Evolutionary conservation across 2,888 invertebrate species (phyloP).

Genomic region (Agriopis leucophaearia): DNA sequence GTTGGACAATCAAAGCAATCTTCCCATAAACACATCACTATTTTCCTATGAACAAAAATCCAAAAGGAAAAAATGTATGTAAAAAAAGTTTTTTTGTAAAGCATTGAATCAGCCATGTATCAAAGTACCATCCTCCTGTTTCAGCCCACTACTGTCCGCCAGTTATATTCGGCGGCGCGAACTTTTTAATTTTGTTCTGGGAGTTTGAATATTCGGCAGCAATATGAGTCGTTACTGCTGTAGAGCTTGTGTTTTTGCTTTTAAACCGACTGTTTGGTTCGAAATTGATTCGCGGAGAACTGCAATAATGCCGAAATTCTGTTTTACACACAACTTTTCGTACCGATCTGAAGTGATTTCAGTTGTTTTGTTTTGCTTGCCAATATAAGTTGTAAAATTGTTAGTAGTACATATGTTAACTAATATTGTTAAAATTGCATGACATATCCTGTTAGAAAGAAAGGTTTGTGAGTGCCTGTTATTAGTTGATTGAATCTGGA

Average conservation of each 20-base stretch:
- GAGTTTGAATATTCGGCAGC: slow-evolving; percentile 51
- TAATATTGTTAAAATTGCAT: too few relatives aligned
- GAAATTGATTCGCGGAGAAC: slow-evolving; percentile 39
- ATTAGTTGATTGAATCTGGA: too few relatives aligned
- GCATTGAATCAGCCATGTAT: neutral
- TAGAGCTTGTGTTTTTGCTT: slow-evolving; percentile 38
- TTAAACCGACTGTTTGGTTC: slow-evolving; percentile 36
- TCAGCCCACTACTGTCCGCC: slow-evolving; percentile 25
- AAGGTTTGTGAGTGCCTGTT: too few relatives aligned
- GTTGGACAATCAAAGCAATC: too few relatives aligned
- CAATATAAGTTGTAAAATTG: neutral
- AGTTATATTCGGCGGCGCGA: slow-evolving; percentile 56
- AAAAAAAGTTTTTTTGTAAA: neutral
- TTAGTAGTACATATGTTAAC: neutral
- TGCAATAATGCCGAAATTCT: slow-evolving; percentile 15
- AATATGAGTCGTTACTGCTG: slow-evolving; percentile 56
- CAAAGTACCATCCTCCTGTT: neutral
- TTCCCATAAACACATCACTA: too few relatives aligned
- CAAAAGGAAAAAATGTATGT: neutral
- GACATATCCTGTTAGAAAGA: too few relatives aligned
- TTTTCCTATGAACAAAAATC: too few relatives aligned
- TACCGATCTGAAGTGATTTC: neutral
- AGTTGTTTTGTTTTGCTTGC: neutral
- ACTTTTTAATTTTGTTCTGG: slow-evolving; percentile 67
- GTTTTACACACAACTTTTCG: slow-evolving; percentile 10